Conservation (phyloP, 2,888 invertebrate species). For the Synanthedon tipuliformis region DNA sequence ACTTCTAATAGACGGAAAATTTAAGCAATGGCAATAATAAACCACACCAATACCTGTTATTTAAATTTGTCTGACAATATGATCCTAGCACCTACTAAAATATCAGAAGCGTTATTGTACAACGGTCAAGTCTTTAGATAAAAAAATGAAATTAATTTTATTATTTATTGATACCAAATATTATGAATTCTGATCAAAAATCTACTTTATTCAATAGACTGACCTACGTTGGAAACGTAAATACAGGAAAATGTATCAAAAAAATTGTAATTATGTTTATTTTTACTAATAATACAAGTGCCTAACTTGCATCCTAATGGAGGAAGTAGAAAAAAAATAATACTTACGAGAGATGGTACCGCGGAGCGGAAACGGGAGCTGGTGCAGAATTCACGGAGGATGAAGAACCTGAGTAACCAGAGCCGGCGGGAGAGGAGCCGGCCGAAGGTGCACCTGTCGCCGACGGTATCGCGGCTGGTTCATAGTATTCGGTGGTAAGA, state of each 20-base stretch:
- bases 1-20: no score
- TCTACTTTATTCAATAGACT: no score
- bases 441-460: slow-evolving; percentile 67
- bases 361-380: slow-evolving; percentile 48
- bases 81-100: no score
- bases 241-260: no score
- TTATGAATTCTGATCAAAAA: no score
- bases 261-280: no score
- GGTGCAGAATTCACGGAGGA: slow-evolving; percentile 69
- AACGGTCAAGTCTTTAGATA: background rate
- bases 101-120: background rate
- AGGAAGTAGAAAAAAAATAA: slow-evolving; percentile 11
- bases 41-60: no score
- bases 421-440: slow-evolving; percentile 67
- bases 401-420: slow-evolving; percentile 74
- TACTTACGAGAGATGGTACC: slow-evolving; percentile 64
- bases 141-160: no score
- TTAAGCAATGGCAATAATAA: no score
- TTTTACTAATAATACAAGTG: background rate
- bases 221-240: background rate
- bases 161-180: no score
- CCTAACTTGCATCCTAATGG: background rate
- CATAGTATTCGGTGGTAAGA: slow-evolving; percentile 92
- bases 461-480: slow-evolving; percentile 82
- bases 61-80: no score